Evolutionary conservation across 2,888 invertebrate species (phyloP).

Genomic region (Drosophila planitibia): DNA sequence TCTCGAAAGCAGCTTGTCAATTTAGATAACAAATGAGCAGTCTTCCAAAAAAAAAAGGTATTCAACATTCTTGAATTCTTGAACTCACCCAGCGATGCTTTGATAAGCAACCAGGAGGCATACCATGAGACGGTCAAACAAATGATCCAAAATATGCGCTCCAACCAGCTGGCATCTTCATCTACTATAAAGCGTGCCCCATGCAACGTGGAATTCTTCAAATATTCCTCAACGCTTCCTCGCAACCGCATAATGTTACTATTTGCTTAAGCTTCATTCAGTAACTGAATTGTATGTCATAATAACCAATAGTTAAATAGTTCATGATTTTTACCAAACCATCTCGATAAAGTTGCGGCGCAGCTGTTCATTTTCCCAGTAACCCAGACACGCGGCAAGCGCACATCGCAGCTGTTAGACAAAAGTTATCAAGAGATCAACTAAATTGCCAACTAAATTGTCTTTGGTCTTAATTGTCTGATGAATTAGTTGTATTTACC

Average conservation of each 20-base stretch:
- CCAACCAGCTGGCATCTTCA: slow-evolving; percentile 87
- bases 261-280: slow-evolving; percentile 1
- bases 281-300: slow-evolving; percentile 21
- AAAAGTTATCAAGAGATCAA: slow-evolving; percentile 46
- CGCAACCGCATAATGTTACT: slow-evolving; percentile 64
- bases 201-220: slow-evolving; percentile 89
- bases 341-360: slow-evolving; percentile 19
- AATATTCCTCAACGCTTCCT: slow-evolving; percentile 87
- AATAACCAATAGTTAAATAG: slow-evolving; percentile 7
- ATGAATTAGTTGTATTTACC: slow-evolving; percentile 30
- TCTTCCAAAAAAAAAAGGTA: not conserved
- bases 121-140: slow-evolving; percentile 89
- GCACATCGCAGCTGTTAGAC: slow-evolving; percentile 15
- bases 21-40: not conserved
- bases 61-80: not conserved
- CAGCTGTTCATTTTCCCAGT: slow-evolving; percentile 58
- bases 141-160: slow-evolving; percentile 89
- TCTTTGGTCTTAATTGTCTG: slow-evolving; percentile 14
- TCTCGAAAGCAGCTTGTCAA: slow-evolving; percentile 86
- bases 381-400: slow-evolving; percentile 41
- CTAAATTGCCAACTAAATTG: slow-evolving; percentile 17
- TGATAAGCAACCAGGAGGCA: slow-evolving; percentile 88
- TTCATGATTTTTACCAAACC: slow-evolving; percentile 3
- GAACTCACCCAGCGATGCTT: slow-evolving; percentile 86
- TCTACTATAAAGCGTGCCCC: slow-evolving; percentile 90